Percentiles rank a stretch among this genome's conserved stretches.
Conservation (phyloP, 2,888 invertebrate species). For the Pristionchus arcanus region DNA sequence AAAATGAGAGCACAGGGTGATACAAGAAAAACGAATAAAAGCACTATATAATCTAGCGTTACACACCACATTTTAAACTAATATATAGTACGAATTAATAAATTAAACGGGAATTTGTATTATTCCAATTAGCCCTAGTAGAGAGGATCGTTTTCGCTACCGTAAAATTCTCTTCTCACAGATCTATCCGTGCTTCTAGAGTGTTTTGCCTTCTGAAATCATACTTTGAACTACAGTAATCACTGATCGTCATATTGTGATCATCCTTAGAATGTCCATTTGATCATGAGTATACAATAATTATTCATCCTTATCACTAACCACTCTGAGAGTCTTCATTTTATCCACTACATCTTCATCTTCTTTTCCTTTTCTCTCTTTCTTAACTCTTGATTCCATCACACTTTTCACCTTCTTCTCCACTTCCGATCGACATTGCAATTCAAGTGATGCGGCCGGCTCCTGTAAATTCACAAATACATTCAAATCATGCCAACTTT, state of each 20-base stretch:
- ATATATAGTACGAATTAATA: neutral
- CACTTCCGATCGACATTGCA: neutral
- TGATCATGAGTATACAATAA: neutral
- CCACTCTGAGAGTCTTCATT: neutral
- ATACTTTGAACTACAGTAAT: neutral
- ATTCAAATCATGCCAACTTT: too few relatives aligned
- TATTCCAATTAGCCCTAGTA: neutral
- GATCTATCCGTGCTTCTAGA: neutral
- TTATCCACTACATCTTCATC: neutral
- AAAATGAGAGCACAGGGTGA: neutral
- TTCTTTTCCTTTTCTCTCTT: neutral
- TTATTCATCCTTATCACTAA: neutral
- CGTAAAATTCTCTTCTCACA: neutral
- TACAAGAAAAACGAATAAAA: neutral
- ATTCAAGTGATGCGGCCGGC: neutral
- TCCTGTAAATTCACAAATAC: neutral
- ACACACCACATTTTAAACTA: neutral
- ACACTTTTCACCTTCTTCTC: slow-evolving; percentile 1
- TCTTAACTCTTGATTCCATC: neutral
- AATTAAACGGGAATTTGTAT: neutral
- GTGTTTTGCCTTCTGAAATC: neutral
- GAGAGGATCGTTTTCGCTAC: neutral
- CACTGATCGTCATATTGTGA: neutral
- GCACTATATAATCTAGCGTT: neutral
- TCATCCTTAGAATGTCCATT: neutral